phyloP scores from a whole-genome alignment of 1,140 invertebrate genomes.

The Drosophila sulfurigaster region DNA sequence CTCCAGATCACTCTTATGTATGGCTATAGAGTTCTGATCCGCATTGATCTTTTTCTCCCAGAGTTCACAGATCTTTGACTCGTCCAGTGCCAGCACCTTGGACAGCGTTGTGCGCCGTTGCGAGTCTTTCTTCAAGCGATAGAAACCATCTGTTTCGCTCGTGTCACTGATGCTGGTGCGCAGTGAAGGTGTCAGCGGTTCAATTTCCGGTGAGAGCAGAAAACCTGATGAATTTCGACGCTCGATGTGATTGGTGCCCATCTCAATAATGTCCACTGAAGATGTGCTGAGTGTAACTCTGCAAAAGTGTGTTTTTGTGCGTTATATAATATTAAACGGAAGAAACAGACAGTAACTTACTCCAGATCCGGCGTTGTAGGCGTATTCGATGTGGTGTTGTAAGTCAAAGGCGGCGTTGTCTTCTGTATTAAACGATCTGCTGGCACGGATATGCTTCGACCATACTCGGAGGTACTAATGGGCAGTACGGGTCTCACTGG shows the following conservation, averaged over 20 bases:
- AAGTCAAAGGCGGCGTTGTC: constrained; percentile 61
- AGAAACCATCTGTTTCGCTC: constrained; percentile 96
- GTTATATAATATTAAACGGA: no score
- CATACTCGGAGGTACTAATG: constrained; percentile 89
- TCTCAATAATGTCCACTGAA: constrained; percentile 89
- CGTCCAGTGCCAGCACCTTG: constrained; percentile 95
- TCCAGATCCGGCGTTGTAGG: constrained; percentile 88
- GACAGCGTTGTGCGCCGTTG: constrained; percentile 96
- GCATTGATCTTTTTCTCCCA: constrained; percentile 92
- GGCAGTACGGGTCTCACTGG: constrained; percentile 86
- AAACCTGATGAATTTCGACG: constrained; percentile 92
- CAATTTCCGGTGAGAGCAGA: constrained; percentile 91
- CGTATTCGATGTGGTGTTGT: constrained; percentile 85
- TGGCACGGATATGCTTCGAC: constrained; percentile 93
- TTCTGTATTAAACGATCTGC: constrained; percentile 88
- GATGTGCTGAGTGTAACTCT: constrained; percentile 86
- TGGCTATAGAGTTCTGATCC: constrained; percentile 78
- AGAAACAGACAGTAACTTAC: constrained; percentile 80
- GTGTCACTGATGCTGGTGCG: constrained; percentile 85
- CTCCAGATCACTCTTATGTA: constrained; percentile 90
- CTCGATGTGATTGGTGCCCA: constrained; percentile 86
- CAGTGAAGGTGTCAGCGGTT: constrained; percentile 70
- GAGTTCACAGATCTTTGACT: constrained; percentile 92
- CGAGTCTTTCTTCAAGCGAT: constrained; percentile 98
- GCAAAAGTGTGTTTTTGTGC: neutral